phyloP scores from a whole-genome alignment of 2,113 vertebrate species.

The Cottus gobio region DNA sequence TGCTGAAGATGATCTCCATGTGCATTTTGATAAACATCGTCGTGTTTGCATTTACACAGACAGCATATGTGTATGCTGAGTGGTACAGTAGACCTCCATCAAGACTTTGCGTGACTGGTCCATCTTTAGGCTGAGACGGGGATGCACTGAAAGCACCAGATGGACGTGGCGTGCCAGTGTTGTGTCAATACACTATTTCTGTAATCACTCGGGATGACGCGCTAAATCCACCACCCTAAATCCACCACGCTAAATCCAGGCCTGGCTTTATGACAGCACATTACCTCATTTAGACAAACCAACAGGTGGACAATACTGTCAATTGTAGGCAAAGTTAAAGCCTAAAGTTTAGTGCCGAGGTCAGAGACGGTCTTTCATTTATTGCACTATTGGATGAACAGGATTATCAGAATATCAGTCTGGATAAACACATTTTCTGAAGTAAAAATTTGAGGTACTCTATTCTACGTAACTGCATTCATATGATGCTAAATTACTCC shows the following conservation, averaged over 20 bases:
- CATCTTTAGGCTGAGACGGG: not conserved
- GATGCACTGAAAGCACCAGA: conserved; percentile 7
- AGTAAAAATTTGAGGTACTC: not conserved
- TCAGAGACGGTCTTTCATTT: not conserved
- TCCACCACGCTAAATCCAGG: conserved; percentile 2
- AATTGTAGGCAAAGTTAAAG: not conserved
- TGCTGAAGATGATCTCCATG: not conserved
- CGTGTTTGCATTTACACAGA: not conserved
- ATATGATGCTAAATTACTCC: no score
- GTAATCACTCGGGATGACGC: conserved; percentile 58
- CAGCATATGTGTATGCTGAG: conserved; percentile 4
- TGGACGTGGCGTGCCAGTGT: conserved; percentile 22
- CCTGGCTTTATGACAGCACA: conserved; percentile 37
- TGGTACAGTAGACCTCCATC: not conserved
- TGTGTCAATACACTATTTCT: conserved; percentile 39
- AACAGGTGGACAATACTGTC: conserved; percentile 7
- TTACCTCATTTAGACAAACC: conserved; percentile 45
- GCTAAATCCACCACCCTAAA: conserved; percentile 55
- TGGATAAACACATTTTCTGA: not conserved
- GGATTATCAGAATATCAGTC: not conserved
- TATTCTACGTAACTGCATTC: no score
- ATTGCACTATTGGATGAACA: not conserved
- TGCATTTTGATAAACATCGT: not conserved
- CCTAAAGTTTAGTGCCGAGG: not conserved
- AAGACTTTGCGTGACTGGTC: not conserved